Percentiles rank a stretch among this genome's conserved stretches.
Evolutionary conservation across 2,113 vertebrate genomes (phyloP).

Genomic region (Illadopsis cleaveri): DNA sequence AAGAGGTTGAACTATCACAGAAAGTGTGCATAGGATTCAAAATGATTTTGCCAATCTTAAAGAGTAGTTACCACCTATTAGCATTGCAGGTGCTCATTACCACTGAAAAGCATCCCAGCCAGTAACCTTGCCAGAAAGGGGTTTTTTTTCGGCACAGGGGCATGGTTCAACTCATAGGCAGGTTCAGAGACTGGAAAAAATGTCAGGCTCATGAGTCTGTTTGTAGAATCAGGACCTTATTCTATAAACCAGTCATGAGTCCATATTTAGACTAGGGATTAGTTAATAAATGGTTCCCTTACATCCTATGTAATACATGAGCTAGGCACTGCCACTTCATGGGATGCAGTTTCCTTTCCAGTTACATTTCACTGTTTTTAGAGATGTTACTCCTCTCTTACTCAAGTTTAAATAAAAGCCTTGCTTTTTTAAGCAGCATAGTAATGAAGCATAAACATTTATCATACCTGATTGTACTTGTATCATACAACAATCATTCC

Average conservation of each 20-base stretch:
- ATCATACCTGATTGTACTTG: neutral
- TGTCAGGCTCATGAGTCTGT: neutral
- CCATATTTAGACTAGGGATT: neutral
- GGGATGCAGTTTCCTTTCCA: neutral
- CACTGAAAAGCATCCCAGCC: neutral
- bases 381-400: neutral
- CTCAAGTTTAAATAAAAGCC: neutral
- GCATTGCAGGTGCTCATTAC: neutral
- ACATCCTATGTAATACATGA: neutral
- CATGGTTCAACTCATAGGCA: neutral
- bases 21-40: neutral
- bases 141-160: neutral
- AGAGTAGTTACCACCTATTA: neutral
- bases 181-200: neutral
- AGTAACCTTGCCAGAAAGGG: neutral
- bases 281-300: neutral
- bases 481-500: fast-evolving
- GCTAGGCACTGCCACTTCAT: neutral
- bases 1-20: neutral
- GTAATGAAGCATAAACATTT: neutral
- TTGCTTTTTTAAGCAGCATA: neutral
- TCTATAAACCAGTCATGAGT: neutral
- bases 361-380: neutral
- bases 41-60: neutral
- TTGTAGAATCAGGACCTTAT: neutral